These are phyloP conservation scores for Antigone vipio DNA, from an alignment of 2,113 vertebrate species.

Conservation along the genomic window DNA sequence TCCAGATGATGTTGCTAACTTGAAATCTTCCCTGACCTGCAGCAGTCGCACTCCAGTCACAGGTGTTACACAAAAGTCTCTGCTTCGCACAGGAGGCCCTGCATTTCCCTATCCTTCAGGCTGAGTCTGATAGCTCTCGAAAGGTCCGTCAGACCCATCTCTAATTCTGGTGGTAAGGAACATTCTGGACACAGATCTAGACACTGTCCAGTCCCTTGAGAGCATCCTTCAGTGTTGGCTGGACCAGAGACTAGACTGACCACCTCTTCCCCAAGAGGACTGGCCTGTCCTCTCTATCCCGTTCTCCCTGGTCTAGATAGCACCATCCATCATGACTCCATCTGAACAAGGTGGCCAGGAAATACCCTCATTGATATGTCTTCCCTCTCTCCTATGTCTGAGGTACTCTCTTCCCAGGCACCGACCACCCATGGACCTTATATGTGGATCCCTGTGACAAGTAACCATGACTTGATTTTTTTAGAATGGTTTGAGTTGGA, in stretches of 20 bases:
- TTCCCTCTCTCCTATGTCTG: background rate
- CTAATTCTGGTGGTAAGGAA: background rate
- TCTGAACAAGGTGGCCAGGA: background rate
- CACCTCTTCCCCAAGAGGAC: background rate
- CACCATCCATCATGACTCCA: background rate
- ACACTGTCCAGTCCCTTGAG: too few relatives aligned
- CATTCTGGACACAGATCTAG: background rate
- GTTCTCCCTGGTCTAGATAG: background rate
- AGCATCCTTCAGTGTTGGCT: background rate
- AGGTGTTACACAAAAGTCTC: background rate
- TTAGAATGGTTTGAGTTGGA: too few relatives aligned
- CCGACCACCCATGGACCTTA: background rate
- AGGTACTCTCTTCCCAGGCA: background rate
- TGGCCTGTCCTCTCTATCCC: background rate
- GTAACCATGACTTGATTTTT: background rate
- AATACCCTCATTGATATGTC: background rate
- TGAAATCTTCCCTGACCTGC: background rate
- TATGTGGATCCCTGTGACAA: background rate
- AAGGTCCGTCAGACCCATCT: background rate
- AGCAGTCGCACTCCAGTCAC: accelerated
- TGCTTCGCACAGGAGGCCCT: background rate
- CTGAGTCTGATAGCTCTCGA: background rate
- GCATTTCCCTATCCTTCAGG: background rate
- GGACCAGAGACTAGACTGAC: background rate
- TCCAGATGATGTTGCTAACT: background rate